Percentiles rank a stretch among this genome's conserved stretches.
phyloP scores from a whole-genome alignment of 2,797 vertebrate species.

The Knipowitschia caucasica region DNA sequence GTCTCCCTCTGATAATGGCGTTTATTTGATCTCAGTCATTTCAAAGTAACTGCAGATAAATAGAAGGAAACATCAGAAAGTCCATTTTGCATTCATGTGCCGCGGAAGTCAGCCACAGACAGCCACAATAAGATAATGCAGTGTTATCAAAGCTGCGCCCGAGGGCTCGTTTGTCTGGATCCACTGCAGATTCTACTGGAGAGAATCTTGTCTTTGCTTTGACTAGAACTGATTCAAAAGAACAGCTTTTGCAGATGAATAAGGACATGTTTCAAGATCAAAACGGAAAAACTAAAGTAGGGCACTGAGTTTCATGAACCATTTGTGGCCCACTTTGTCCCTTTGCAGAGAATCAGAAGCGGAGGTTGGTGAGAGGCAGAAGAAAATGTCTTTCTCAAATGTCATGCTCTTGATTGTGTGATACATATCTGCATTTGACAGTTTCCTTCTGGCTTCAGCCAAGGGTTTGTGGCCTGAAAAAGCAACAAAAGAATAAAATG shows the following conservation, averaged over 20 bases:
- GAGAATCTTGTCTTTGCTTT: slow-evolving; percentile 19
- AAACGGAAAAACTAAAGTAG: slow-evolving; percentile 28
- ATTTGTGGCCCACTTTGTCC: slow-evolving; percentile 34
- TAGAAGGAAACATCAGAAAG: neutral
- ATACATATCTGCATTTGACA: slow-evolving; percentile 16
- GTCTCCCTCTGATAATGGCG: too few relatives aligned
- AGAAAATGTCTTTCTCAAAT: neutral
- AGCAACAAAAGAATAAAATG: slow-evolving; percentile 9
- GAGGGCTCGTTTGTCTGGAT: slow-evolving; percentile 37
- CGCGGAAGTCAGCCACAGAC: neutral
- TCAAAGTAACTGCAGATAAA: neutral
- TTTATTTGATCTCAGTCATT: too few relatives aligned
- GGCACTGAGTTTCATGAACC: slow-evolving; percentile 17
- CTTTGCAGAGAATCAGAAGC: slow-evolving; percentile 11
- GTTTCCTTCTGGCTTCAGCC: slow-evolving; percentile 34
- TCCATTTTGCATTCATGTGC: neutral
- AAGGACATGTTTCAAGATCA: slow-evolving; percentile 20
- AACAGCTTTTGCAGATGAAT: slow-evolving; percentile 27
- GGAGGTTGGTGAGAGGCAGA: slow-evolving; percentile 8
- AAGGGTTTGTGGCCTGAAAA: slow-evolving; percentile 39
- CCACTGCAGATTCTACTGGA: slow-evolving; percentile 16
- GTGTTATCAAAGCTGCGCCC: slow-evolving; percentile 12
- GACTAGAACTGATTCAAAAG: slow-evolving; percentile 41
- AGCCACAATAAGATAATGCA: slow-evolving; percentile 11
- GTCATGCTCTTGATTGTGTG: slow-evolving; percentile 10